These are phyloP conservation scores for Syngnathus floridae DNA, from an alignment of 2,113 vertebrate genomes.

Conservation along the genomic window DNA sequence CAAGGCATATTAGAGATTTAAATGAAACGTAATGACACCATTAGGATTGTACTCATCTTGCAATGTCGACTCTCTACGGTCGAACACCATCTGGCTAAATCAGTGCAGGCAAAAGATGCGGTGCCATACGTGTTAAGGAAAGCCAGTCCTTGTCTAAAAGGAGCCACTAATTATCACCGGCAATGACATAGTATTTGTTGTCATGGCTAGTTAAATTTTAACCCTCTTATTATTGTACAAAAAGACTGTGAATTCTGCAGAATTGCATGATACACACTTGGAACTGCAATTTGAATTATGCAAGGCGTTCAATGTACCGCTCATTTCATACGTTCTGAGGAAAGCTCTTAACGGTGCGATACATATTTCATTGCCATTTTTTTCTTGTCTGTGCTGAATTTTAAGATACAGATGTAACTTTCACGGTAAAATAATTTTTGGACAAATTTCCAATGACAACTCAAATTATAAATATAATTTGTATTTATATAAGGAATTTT, in stretches of 20 bases:
- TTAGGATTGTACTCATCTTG: constrained; percentile 44
- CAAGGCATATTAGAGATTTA: constrained; percentile 45
- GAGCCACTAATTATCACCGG: constrained; percentile 41
- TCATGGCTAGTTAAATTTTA: constrained; percentile 8
- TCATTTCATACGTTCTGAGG: neutral
- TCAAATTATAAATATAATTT: neutral
- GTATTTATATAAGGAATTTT: neutral
- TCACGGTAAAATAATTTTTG: too few relatives aligned
- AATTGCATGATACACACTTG: neutral
- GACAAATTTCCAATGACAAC: too few relatives aligned
- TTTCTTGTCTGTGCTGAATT: too few relatives aligned
- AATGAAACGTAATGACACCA: constrained; percentile 48
- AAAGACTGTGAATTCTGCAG: neutral
- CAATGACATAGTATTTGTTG: constrained; percentile 36
- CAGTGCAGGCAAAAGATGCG: constrained; percentile 13
- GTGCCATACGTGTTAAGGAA: constrained; percentile 33
- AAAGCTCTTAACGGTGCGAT: neutral
- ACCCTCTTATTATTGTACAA: neutral
- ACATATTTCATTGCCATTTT: too few relatives aligned
- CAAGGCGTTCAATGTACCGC: neutral
- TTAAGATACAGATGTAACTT: too few relatives aligned
- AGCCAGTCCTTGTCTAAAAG: constrained; percentile 34
- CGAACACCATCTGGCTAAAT: constrained; percentile 55
- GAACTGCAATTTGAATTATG: neutral
- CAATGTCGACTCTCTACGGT: constrained; percentile 32